A percentile compares a stretch with the other conserved stretches of the same genome.
These are phyloP conservation scores for Orthonyx spaldingii DNA, from an alignment of 2,113 vertebrate species.

Conservation along the genomic window DNA sequence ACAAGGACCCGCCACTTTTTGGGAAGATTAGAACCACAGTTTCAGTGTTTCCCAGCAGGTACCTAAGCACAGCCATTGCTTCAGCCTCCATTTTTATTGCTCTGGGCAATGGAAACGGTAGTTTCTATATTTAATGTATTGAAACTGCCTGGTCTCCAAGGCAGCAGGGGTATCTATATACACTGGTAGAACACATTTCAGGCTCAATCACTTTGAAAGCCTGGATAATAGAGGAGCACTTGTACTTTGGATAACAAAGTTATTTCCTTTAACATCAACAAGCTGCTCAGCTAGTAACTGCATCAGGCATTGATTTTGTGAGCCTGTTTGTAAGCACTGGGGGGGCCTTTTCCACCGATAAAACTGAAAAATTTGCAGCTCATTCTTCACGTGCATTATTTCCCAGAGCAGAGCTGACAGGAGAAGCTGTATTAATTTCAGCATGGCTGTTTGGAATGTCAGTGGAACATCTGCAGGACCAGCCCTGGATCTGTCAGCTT, in stretches of 20 bases:
- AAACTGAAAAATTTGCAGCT: slow-evolving; percentile 32
- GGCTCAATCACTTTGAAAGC: slow-evolving; percentile 68
- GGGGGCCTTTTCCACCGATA: slow-evolving; percentile 51
- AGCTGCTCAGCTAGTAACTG: slow-evolving; percentile 61
- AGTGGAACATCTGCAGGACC: slow-evolving; percentile 32
- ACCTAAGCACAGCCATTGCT: not conserved
- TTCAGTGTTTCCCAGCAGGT: not conserved
- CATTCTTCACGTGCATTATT: slow-evolving; percentile 45
- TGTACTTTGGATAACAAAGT: slow-evolving; percentile 63
- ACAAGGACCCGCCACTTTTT: not conserved
- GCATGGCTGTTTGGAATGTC: not conserved
- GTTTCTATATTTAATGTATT: slow-evolving; percentile 45
- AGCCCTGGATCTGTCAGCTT: not conserved
- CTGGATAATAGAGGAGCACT: slow-evolving; percentile 57
- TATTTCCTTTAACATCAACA: slow-evolving; percentile 62
- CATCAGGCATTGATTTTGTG: slow-evolving; percentile 70
- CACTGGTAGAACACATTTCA: slow-evolving; percentile 47
- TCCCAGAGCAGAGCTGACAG: slow-evolving; percentile 36
- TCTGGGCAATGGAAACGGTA: slow-evolving; percentile 42
- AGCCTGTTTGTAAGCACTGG: slow-evolving; percentile 49
- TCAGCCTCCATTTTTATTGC: slow-evolving; percentile 39
- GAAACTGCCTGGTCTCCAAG: slow-evolving; percentile 59
- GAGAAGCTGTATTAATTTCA: slow-evolving; percentile 11
- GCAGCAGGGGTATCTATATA: slow-evolving; percentile 41
- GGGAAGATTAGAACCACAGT: not conserved